phyloP scores from a whole-genome alignment of 2,113 vertebrate species.

The Polyodon spathula region DNA sequence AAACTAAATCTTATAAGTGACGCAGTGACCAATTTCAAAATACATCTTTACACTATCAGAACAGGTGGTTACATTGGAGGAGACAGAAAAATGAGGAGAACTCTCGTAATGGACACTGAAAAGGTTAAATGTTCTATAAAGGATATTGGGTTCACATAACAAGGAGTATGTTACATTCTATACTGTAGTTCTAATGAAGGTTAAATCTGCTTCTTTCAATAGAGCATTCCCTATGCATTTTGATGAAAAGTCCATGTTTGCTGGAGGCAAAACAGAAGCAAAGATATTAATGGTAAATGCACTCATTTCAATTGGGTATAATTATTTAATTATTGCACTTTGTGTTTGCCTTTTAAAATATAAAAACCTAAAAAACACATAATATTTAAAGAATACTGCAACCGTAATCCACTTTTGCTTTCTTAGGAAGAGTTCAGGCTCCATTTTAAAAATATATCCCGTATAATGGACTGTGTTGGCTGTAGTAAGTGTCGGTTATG shows the following conservation, averaged over 20 bases:
- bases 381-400: background rate
- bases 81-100: too few relatives aligned
- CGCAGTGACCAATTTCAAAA: too few relatives aligned
- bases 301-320: background rate
- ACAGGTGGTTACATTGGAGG: too few relatives aligned
- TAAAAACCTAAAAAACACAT: background rate
- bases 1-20: too few relatives aligned
- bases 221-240: conserved; percentile 95
- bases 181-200: background rate
- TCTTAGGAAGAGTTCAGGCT: conserved; percentile 85
- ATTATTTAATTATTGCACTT: background rate
- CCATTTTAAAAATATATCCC: conserved; percentile 94
- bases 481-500: conserved; percentile 93
- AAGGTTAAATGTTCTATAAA: too few relatives aligned
- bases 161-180: too few relatives aligned
- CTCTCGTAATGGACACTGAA: too few relatives aligned
- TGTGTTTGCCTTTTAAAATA: background rate
- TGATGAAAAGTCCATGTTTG: conserved; percentile 96
- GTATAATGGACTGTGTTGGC: conserved; percentile 95
- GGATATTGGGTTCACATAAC: too few relatives aligned
- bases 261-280: conserved; percentile 81
- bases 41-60: too few relatives aligned
- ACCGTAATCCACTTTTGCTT: background rate
- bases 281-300: conserved; percentile 77
- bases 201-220: conserved; percentile 23